phyloP scores from a whole-genome alignment of 2,113 vertebrate genomes.

The Onychorhynchus coronatus region DNA sequence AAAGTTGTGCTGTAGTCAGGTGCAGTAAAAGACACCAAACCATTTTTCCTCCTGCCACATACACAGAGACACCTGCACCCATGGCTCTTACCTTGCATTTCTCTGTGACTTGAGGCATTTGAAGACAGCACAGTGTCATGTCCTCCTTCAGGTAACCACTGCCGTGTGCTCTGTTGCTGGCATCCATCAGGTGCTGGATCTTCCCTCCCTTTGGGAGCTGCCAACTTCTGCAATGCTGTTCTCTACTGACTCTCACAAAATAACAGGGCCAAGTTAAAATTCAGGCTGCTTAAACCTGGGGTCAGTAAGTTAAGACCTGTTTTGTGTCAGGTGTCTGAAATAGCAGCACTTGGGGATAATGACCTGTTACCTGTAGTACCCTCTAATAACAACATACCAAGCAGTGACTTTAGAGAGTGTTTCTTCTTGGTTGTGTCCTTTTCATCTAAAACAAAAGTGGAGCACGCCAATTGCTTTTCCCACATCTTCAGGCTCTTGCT shows the following conservation, averaged over 20 bases:
- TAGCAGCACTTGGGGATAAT: background rate
- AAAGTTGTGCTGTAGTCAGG: background rate
- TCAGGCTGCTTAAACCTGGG: background rate
- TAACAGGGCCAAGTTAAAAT: background rate
- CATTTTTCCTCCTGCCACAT: background rate
- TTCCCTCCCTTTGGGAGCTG: background rate
- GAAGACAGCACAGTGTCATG: rapidly evolving
- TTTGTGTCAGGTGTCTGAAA: background rate
- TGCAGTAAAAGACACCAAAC: background rate
- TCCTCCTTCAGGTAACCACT: background rate
- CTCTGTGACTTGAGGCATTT: background rate
- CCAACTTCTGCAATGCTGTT: rapidly evolving
- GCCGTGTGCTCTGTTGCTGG: background rate
- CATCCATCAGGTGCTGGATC: background rate
- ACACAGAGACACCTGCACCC: background rate
- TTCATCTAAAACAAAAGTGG: background rate
- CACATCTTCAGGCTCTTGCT: background rate
- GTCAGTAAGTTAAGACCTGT: background rate
- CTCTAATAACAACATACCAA: background rate
- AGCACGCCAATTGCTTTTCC: background rate
- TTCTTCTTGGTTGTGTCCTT: background rate
- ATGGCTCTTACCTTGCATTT: background rate
- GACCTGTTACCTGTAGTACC: background rate
- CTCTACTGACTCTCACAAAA: background rate
- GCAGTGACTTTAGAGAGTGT: background rate